These are phyloP conservation scores for Clarias gariepinus DNA, from an alignment of 2,113 vertebrate genomes.

Conservation along the genomic window DNA sequence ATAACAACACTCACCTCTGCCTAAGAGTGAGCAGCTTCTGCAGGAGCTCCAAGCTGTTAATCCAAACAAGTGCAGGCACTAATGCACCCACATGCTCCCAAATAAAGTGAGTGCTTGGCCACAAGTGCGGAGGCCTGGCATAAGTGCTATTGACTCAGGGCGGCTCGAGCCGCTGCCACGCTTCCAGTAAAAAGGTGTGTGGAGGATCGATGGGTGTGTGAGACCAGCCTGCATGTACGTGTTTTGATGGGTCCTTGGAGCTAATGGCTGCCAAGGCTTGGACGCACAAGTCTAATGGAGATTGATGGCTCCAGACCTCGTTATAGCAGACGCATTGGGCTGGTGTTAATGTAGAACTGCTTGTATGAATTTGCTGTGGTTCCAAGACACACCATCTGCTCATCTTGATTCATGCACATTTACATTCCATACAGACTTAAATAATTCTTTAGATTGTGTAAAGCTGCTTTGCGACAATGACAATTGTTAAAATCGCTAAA, in stretches of 20 bases:
- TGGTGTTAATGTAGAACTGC: constrained; percentile 80
- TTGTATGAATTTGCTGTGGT: constrained; percentile 71
- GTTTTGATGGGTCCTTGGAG: constrained; percentile 74
- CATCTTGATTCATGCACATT: no score
- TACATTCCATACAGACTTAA: no score
- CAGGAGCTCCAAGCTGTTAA: constrained; percentile 42
- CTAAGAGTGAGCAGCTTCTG: constrained; percentile 21
- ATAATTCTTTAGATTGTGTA: no score
- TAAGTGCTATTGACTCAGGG: constrained; percentile 55
- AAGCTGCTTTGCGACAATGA: no score
- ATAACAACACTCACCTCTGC: constrained; percentile 34
- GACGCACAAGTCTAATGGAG: constrained; percentile 71
- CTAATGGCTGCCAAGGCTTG: constrained; percentile 72
- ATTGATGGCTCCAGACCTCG: constrained; percentile 75
- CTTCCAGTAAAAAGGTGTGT: constrained; percentile 54
- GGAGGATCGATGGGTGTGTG: constrained; percentile 55
- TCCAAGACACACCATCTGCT: constrained; percentile 64
- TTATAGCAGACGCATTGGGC: constrained; percentile 78
- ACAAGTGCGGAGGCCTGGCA: constrained; percentile 43
- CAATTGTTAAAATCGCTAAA: no score
- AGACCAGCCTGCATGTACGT: constrained; percentile 48
- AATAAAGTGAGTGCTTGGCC: constrained; percentile 55
- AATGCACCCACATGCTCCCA: constrained; percentile 48
- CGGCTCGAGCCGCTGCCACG: constrained; percentile 29
- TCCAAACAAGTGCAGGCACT: constrained; percentile 49